A percentile compares a stretch with the other conserved stretches of the same genome.
These are phyloP conservation scores for Myopa testacea DNA, from an alignment of 2,888 invertebrate species.

Conservation along the genomic window DNA sequence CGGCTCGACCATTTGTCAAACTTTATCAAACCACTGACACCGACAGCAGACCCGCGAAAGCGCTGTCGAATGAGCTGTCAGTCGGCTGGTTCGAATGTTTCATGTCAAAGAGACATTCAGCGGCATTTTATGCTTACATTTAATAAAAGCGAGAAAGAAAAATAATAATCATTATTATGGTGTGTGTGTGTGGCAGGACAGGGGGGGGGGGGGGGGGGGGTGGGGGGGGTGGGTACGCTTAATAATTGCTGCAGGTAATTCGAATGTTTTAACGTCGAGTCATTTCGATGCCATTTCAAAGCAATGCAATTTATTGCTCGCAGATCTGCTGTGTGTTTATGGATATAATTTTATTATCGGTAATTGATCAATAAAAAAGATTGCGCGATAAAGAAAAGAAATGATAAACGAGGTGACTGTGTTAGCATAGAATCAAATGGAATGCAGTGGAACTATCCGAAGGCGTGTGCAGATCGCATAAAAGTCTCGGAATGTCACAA, in stretches of 20 bases:
- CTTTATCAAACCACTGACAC: not conserved
- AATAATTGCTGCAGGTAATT: not conserved
- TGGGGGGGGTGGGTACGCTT: not conserved
- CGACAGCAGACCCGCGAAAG: not conserved
- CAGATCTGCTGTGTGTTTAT: not conserved
- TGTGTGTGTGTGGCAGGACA: not conserved
- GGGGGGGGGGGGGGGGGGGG: not conserved
- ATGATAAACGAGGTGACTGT: no score
- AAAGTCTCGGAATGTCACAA: no score
- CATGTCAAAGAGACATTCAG: constrained; percentile 65
- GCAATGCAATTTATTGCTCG: not conserved
- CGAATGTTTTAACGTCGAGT: not conserved
- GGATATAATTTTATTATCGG: not conserved
- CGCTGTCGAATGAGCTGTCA: not conserved
- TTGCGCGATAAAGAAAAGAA: no score
- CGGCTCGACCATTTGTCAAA: constrained; percentile 4
- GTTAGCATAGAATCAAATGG: no score
- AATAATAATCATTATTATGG: constrained; percentile 30
- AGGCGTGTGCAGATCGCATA: no score
- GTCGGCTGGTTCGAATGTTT: constrained; percentile 44
- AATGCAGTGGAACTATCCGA: no score
- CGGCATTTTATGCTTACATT: constrained; percentile 65
- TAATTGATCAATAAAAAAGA: not conserved
- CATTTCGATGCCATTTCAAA: not conserved
- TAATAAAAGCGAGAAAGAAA: constrained; percentile 51